Evolutionary conservation across 2,113 vertebrate species (phyloP).

Genomic region (Eulacestoma nigropectus): DNA sequence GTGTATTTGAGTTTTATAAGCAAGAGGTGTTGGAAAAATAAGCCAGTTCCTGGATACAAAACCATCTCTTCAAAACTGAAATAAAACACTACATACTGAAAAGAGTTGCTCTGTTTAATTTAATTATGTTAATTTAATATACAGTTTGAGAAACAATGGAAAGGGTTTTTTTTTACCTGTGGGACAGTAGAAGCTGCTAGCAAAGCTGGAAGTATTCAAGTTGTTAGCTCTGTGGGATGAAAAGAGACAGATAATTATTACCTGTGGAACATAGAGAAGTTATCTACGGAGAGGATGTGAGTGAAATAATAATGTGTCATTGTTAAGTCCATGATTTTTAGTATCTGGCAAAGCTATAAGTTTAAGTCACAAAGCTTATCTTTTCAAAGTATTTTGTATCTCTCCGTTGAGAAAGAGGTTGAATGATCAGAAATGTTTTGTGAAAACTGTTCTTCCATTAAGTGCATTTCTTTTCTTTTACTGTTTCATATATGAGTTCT

Average conservation of each 20-base stretch:
- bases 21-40: not conserved
- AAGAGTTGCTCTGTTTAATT: not conserved
- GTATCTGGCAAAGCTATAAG: not conserved
- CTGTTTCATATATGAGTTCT: not conserved
- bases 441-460: not conserved
- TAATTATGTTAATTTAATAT: not conserved
- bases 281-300: not conserved
- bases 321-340: not conserved
- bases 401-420: not conserved
- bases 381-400: not conserved
- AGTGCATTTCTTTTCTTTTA: not conserved
- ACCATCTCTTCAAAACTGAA: not conserved
- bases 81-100: not conserved
- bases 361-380: not conserved
- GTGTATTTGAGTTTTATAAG: not conserved
- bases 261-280: conserved; percentile 15
- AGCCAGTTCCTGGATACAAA: not conserved
- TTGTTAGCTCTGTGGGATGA: conserved; percentile 24
- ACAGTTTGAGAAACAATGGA: not conserved
- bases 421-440: not conserved
- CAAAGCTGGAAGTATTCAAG: not conserved
- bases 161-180: not conserved
- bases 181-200: not conserved
- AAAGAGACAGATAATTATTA: conserved; percentile 41
- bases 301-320: not conserved